Evolutionary conservation across 2,797 vertebrate genomes (phyloP), one percentile per base, ranked within the genome.

Genomic region (Hozukius guyotensis): DNA sequence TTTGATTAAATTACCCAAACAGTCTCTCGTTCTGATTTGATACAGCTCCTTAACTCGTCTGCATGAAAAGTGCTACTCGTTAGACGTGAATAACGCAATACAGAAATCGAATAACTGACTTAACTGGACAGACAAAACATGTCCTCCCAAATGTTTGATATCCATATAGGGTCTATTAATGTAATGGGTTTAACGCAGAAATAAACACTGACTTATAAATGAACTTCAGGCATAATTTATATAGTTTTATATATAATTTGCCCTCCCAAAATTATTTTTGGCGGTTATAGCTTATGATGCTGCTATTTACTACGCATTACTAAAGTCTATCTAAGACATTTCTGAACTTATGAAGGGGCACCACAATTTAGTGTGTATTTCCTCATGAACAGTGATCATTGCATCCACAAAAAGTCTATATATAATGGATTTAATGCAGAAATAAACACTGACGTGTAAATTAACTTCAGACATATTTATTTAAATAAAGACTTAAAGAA

Each of bases 401-500:
- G 12, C 8, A 72, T 20, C n/a, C 52, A 69, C 71, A 14, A 70
- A 64, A 53, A 0, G 6, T 75, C 27, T 3, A 14, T 8, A 10
- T 66, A 82, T 42, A 53, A 77, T 52, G 8, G 2, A 3, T 49
- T 80, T 52, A 57, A 38, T 11, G 12, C 10, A 78, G 55, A 85
- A 88, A 68, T 9, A 70, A 79, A 87, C 75, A 85, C 42, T 3
- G 57, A 72, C 55, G 66, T 38, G 22, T 20, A 79, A 65, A 82
- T 86, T 2, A 38, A 83, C 55, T 84, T 88, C 69, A 87, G 72
- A 89, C 75, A 72, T 88, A 72, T 94, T 90, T 94, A 94, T 92
- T 88, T 89, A 92, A 93, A 88, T 86, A 91, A 94, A 90, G 80
- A 81, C 79, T 90, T 78, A 77, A 93, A 90, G 82, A 90, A 94